A percentile compares a stretch with the other conserved stretches of the same genome.
Evolutionary conservation across 2,888 invertebrate genomes (phyloP).

Genomic region (Drosophila demipolita): DNA sequence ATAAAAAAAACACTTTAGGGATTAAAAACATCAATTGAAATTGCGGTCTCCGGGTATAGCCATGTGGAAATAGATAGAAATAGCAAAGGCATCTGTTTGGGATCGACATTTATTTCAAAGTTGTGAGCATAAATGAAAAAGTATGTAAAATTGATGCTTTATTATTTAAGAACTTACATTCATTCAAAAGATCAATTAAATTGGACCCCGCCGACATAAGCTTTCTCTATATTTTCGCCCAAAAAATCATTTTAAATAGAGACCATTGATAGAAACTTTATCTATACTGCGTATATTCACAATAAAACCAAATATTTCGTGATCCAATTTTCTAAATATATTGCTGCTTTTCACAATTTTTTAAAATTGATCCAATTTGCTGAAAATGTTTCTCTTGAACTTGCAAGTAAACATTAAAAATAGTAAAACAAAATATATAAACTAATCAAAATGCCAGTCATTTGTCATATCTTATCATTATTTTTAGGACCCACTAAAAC

Average conservation of each 20-base stretch:
- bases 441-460: not conserved
- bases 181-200: not conserved
- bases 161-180: too few relatives aligned
- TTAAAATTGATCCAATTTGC: not conserved
- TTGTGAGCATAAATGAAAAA: not conserved
- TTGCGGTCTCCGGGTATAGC: constrained; percentile 29
- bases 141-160: not conserved
- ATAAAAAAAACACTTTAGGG: constrained; percentile 9
- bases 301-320: not conserved
- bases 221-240: not conserved
- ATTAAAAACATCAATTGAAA: constrained; percentile 34
- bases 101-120: not conserved
- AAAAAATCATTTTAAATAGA: not conserved
- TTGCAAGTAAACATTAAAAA: not conserved
- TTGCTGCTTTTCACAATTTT: not conserved
- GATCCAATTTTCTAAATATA: not conserved
- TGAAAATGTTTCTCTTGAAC: not conserved
- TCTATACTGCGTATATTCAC: not conserved
- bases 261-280: not conserved
- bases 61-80: constrained; percentile 40
- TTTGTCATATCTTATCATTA: not conserved
- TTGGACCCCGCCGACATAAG: not conserved
- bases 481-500: not conserved
- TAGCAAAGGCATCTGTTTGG: not conserved
- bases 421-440: not conserved